Conservation (phyloP, 2,797 vertebrate genomes). For the Enteromius thamalakanensis region DNA sequence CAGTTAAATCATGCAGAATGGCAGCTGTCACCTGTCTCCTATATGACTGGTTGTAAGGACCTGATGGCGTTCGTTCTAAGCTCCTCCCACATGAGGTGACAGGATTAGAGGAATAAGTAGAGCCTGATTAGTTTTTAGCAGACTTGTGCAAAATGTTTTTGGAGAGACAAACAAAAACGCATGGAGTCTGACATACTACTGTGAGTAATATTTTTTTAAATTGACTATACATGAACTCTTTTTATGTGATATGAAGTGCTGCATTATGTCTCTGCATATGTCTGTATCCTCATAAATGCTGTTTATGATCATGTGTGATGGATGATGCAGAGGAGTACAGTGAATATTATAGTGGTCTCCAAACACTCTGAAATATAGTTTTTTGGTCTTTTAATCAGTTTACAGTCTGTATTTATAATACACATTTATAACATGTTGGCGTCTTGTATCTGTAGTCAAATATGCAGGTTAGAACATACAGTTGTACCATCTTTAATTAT, state of each 20-base stretch:
- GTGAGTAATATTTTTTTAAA: constrained; percentile 71
- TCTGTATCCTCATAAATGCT: background rate
- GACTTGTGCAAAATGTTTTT: constrained; percentile 69
- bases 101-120: constrained; percentile 68
- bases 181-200: constrained; percentile 75
- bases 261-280: background rate
- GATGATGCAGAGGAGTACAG: background rate
- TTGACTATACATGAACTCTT: background rate
- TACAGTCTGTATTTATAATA: background rate
- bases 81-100: constrained; percentile 77
- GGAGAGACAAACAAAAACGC: constrained; percentile 65
- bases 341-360: background rate
- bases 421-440: background rate
- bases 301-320: background rate
- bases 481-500: background rate
- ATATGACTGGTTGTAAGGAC: constrained; percentile 66
- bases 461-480: background rate
- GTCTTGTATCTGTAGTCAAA: background rate
- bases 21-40: constrained; percentile 11
- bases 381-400: background rate
- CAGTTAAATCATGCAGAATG: constrained; percentile 59
- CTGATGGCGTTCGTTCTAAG: constrained; percentile 52
- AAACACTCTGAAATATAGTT: background rate
- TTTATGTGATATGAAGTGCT: background rate
- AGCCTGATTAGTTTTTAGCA: constrained; percentile 75